Evolutionary conservation across 1,140 invertebrate genomes (phyloP), one percentile per base, ranked within the genome.

Genomic region (Drosophila tristis): DNA sequence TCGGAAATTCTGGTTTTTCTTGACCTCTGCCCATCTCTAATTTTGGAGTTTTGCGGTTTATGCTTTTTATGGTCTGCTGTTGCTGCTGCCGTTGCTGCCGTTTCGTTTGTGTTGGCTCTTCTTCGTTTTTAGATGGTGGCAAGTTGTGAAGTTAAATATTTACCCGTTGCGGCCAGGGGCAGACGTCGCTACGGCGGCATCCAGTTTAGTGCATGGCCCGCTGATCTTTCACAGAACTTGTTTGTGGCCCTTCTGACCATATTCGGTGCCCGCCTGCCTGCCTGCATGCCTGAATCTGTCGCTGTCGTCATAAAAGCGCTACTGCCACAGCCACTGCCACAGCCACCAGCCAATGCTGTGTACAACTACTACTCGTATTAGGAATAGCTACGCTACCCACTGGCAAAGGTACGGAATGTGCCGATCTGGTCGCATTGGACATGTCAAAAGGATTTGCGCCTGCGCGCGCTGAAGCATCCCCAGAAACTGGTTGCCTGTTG

Each of bases 81-180:
- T 63, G 51, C 56, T 51, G 35, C n/a, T 53, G 70, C 35, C 35
- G 71, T 15, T 55, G 57, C 31, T 53, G 26, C 67, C 26, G 67
- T 68, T 49, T 45, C 56, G 71, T 45, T 43, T 74, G 39, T 74
- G 59, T 51, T 74, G 71, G 26, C 56, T 56, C 42, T 84, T 67
- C 73, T 68, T 59, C 73, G 54, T 68, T 39, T 39, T 59, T 67
- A 54, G 76, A 74, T 51, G 76, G 72, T 75, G 80, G 70, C 80
- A 59, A 86, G 78, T 86, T 86, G 82, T 87, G 78, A 86, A 86
- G 63, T 87, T 79, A 87, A 87, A 87, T 87, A 87, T 87, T 87
- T 87, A 86, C 57, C 59, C 75, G 59, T 63, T 61, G 57, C 80
- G 56, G 35, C 35, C 35, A 11, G 35, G 68, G 63, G 59, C 64